These are phyloP conservation scores for Etheostoma spectabile DNA, from an alignment of 2,113 vertebrate species.

Conservation along the genomic window DNA sequence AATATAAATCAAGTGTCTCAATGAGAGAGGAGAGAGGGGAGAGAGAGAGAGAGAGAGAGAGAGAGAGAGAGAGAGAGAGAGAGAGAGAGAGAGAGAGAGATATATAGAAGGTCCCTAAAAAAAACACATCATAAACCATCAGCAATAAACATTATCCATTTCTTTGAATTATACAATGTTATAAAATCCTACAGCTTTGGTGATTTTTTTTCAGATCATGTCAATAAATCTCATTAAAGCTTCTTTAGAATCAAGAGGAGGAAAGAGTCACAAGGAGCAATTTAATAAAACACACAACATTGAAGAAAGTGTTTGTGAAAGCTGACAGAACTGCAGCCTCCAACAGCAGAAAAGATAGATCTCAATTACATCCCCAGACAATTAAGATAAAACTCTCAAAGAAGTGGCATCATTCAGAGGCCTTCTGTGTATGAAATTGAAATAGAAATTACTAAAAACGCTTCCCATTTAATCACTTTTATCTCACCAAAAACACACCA, in stretches of 20 bases:
- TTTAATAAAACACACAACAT: not conserved
- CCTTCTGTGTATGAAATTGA: not conserved
- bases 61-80: not conserved
- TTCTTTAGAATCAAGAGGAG: not conserved
- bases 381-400: not conserved
- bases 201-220: constrained; percentile 33
- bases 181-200: constrained; percentile 13
- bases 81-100: not conserved
- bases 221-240: constrained; percentile 38
- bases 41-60: too few species aligned
- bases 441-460: not conserved
- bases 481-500: not conserved
- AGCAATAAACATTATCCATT: not conserved
- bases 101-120: not conserved
- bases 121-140: not conserved
- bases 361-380: not conserved
- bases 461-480: not conserved
- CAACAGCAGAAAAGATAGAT: not conserved
- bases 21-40: too few species aligned
- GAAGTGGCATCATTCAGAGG: not conserved
- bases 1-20: too few species aligned
- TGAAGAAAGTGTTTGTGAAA: not conserved
- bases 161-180: constrained; percentile 20
- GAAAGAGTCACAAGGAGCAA: not conserved
- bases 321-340: not conserved